phyloP scores from a whole-genome alignment of 2,113 vertebrate species.

The Athene cunicularia region DNA sequence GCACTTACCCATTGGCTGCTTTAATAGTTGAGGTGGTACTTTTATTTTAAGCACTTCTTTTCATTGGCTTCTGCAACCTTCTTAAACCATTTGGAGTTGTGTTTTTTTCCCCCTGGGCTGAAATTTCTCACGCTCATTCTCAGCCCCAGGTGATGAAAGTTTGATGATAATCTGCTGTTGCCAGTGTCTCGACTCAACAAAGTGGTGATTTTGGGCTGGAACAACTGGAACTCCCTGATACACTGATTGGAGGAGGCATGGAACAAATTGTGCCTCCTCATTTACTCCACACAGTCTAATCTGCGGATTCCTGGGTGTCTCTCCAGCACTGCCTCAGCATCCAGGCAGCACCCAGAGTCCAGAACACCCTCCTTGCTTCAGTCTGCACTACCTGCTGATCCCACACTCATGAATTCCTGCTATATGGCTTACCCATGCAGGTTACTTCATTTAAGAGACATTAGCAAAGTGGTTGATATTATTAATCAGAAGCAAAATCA shows the following conservation, averaged over 20 bases:
- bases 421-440: background rate
- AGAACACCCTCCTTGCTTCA: background rate
- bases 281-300: background rate
- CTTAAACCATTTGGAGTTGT: background rate
- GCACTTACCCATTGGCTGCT: background rate
- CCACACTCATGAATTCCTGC: background rate
- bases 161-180: slow-evolving; percentile 9
- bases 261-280: background rate
- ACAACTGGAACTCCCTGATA: background rate
- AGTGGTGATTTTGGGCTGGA: slow-evolving; percentile 37
- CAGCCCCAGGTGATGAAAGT: background rate
- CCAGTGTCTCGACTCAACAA: background rate
- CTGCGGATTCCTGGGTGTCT: background rate
- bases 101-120: background rate
- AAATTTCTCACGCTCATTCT: background rate
- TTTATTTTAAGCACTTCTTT: slow-evolving; percentile 29
- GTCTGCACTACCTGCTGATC: background rate
- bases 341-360: accelerated
- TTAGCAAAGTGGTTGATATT: background rate
- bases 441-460: background rate
- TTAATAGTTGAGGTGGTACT: slow-evolving; percentile 11
- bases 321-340: background rate
- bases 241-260: background rate
- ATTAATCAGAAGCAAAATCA: background rate
- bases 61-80: slow-evolving; percentile 8